A percentile compares a stretch with the other conserved stretches of the same genome.
Evolutionary conservation across 1,140 invertebrate genomes (phyloP).

Genomic region (Aleiodes sp.): DNA sequence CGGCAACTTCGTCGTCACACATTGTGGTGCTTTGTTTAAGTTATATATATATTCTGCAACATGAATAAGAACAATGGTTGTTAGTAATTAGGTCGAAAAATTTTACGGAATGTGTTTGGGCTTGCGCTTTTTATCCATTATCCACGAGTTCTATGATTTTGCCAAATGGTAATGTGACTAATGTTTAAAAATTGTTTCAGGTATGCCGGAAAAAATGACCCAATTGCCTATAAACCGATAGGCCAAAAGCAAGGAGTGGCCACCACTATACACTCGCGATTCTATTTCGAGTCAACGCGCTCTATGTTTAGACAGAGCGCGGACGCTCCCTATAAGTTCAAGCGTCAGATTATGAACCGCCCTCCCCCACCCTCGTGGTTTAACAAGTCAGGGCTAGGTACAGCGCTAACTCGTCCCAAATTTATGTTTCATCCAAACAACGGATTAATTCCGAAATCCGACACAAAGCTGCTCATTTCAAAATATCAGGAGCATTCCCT

Average conservation of each 20-base stretch:
- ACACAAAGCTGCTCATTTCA: slow-evolving; percentile 55
- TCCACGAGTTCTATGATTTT: too few relatives aligned
- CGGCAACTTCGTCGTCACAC: slow-evolving; percentile 91
- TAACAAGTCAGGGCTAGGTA: slow-evolving; percentile 12
- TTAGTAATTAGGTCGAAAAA: too few relatives aligned
- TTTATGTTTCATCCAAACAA: slow-evolving; percentile 51
- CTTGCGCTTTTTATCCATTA: too few relatives aligned
- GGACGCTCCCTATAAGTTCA: slow-evolving; percentile 66
- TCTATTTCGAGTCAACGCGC: slow-evolving; percentile 57
- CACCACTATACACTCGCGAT: slow-evolving; percentile 45
- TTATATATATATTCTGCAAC: too few relatives aligned
- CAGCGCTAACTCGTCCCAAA: slow-evolving; percentile 53
- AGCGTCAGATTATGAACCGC: slow-evolving; percentile 59
- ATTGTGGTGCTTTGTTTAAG: slow-evolving; percentile 65
- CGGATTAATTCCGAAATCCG: slow-evolving; percentile 44
- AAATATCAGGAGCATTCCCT: background rate
- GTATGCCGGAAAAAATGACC: slow-evolving; percentile 57
- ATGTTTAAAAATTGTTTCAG: slow-evolving; percentile 30
- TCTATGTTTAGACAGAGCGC: slow-evolving; percentile 62
- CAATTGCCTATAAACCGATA: slow-evolving; percentile 63
- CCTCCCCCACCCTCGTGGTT: background rate
- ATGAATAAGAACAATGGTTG: too few relatives aligned
- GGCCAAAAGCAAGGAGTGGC: slow-evolving; percentile 38
- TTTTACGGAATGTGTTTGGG: too few relatives aligned
- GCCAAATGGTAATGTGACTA: too few relatives aligned